Base-by-base conservation (phyloP, 2,888 invertebrate genomes). In the Entomobrya proxima region DNA sequence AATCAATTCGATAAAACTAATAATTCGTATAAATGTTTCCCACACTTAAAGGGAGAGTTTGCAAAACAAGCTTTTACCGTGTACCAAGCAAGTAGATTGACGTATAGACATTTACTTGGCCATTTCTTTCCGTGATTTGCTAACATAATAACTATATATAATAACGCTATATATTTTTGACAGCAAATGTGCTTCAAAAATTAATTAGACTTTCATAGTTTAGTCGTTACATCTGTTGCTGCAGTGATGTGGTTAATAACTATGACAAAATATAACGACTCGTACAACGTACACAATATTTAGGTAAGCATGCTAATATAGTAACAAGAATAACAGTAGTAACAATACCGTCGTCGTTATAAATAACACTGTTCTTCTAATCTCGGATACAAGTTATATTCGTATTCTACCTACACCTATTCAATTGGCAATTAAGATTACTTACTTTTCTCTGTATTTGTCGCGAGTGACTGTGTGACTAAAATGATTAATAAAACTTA, bases 401-500 rank as follows among this genome's bases (percentile, higher is more conserved):
- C 44, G n/a, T n/a, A n/a, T n/a, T n/a, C n/a, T n/a, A n/a, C n/a
- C n/a, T n/a, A 15, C n/a, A 47, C 13, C 47, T 47, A 47, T 15
- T 47, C n/a, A 47, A 47, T 47, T 47, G 47, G 47, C 47, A 47
- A 44, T 44, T 44, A 44, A 44, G 9, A n/a, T n/a, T n/a, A n/a
- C n/a, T n/a, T 9, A 40, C 40, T 44, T 44, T 13, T 2, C 40
- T 15, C 11, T 44, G n/a, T 40, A 44, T 3, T 15, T 44, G 44
- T 44, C 15, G 11, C n/a, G n/a, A n/a, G 32, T 67, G 67, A 67
- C 67, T 67, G 40, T 21, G 40, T 67, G 67, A 67, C 67, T 67
- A 72, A 72, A 47, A 27, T 47, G 72, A 72, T 24, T 27, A 21
- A 72, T 30, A 61, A 67, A 21, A 67, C 15, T 47, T 18, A 52